Evolutionary conservation across 2,797 vertebrate genomes (phyloP).

Genomic region (Sebastes miniatus): DNA sequence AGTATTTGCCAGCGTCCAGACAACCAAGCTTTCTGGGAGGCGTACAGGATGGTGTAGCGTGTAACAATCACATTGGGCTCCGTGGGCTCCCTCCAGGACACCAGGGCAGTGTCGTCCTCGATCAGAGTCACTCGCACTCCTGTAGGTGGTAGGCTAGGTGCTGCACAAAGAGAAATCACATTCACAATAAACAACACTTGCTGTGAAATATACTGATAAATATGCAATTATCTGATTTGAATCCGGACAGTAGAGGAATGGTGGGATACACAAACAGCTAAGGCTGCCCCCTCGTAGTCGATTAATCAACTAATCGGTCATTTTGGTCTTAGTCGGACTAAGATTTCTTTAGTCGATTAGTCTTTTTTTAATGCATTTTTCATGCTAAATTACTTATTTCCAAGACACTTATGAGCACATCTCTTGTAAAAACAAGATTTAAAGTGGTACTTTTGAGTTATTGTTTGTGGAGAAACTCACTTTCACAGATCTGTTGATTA

Average conservation of each 20-base stretch:
- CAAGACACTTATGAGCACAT: too few relatives aligned
- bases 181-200: not conserved
- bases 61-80: slow-evolving; percentile 87
- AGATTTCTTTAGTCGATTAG: too few relatives aligned
- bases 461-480: too few relatives aligned
- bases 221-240: not conserved
- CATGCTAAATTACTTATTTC: too few relatives aligned
- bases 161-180: slow-evolving; percentile 69
- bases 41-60: slow-evolving; percentile 92
- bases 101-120: slow-evolving; percentile 93
- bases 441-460: too few relatives aligned
- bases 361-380: too few relatives aligned
- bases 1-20: slow-evolving; percentile 91
- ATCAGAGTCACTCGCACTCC: slow-evolving; percentile 92
- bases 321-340: too few relatives aligned
- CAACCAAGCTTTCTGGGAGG: slow-evolving; percentile 90
- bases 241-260: not conserved
- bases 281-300: too few relatives aligned
- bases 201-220: not conserved
- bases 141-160: slow-evolving; percentile 88
- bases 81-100: slow-evolving; percentile 94
- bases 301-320: too few relatives aligned
- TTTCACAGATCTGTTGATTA: too few relatives aligned
- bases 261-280: not conserved
- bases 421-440: too few relatives aligned